phyloP scores from a whole-genome alignment of 2,888 invertebrate genomes.

The Linyphia triangularis region DNA sequence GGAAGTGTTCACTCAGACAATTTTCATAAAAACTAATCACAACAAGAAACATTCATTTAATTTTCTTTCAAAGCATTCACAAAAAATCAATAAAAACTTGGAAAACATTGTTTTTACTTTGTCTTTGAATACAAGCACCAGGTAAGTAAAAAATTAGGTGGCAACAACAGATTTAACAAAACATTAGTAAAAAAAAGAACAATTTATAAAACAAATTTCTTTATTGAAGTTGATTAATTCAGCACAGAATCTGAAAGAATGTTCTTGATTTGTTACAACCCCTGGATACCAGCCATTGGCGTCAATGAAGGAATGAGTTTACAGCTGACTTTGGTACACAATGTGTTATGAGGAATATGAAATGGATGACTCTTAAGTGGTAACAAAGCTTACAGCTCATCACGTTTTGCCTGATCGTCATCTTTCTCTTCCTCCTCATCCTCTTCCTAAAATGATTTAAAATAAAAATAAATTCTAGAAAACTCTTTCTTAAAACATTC shows the following conservation, averaged over 20 bases:
- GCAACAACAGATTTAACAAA: background rate
- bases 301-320: slow-evolving; percentile 64
- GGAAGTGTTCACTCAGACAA: too few species aligned
- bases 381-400: slow-evolving; percentile 75
- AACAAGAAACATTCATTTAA: slow-evolving; percentile 1
- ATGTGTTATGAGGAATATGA: slow-evolving; percentile 61
- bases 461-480: background rate
- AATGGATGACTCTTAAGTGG: slow-evolving; percentile 53
- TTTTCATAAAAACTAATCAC: background rate
- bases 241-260: slow-evolving; percentile 31
- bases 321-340: slow-evolving; percentile 68
- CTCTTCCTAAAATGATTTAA: slow-evolving; percentile 69
- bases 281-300: slow-evolving; percentile 74
- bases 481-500: background rate
- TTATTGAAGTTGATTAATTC: slow-evolving; percentile 51
- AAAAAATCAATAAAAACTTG: background rate
- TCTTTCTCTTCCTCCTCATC: slow-evolving; percentile 77
- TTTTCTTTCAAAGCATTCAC: background rate
- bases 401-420: slow-evolving; percentile 75
- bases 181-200: slow-evolving; percentile 14
- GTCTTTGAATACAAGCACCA: slow-evolving; percentile 23
- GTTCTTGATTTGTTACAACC: slow-evolving; percentile 68
- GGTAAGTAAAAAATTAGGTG: background rate
- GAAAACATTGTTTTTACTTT: background rate
- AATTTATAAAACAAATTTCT: slow-evolving; percentile 48